Evolutionary conservation across 2,797 vertebrate genomes (phyloP).

Genomic region (Sebastes oblongus): DNA sequence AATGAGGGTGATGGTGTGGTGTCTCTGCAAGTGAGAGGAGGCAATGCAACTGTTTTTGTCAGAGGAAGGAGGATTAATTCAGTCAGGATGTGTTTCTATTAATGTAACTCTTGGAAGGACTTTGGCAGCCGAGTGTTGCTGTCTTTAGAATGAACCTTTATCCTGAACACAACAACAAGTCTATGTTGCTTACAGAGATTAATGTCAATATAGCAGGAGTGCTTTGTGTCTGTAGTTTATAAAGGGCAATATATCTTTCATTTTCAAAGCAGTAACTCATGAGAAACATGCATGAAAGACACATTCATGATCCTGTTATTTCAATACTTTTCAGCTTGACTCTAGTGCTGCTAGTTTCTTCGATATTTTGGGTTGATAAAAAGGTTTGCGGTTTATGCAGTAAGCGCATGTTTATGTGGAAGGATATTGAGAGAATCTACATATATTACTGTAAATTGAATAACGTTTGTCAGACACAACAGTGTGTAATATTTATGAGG

Average conservation of each 20-base stretch:
- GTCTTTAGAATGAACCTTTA: conserved; percentile 12
- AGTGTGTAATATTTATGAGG: too few relatives aligned
- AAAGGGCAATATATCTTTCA: not conserved
- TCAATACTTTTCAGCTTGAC: not conserved
- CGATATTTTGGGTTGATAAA: not conserved
- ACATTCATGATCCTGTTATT: not conserved
- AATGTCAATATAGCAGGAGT: not conserved
- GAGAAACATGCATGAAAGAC: not conserved
- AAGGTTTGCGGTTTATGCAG: not conserved
- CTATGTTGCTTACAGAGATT: not conserved
- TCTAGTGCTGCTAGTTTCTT: not conserved
- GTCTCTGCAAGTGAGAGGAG: conserved; percentile 60
- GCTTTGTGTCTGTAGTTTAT: not conserved
- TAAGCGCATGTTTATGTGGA: not conserved
- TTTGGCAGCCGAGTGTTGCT: not conserved
- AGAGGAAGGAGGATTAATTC: conserved; percentile 43
- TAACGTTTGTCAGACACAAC: not conserved
- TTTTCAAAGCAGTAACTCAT: not conserved
- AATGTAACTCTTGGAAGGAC: conserved; percentile 14
- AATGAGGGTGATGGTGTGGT: conserved; percentile 19
- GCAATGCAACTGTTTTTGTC: conserved; percentile 28
- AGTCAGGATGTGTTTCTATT: conserved; percentile 21
- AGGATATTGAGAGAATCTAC: not conserved
- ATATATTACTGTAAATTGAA: not conserved
- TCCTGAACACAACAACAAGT: not conserved